Evolutionary conservation across 2,113 vertebrate genomes (phyloP).

Genomic region (Entomyzon cyanotis): DNA sequence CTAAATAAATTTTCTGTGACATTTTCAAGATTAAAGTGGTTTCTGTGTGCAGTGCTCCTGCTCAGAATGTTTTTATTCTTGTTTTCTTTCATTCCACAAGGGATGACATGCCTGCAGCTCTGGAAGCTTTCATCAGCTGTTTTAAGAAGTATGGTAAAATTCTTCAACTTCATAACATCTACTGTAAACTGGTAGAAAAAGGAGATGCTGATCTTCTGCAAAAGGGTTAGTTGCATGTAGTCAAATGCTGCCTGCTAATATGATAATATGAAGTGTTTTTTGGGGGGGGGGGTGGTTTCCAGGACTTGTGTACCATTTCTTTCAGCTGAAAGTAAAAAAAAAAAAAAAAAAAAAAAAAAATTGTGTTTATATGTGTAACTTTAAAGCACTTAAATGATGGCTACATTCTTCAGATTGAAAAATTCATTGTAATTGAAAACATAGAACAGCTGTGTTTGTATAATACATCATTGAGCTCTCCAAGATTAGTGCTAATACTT

Average conservation of each 20-base stretch:
- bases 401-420: not conserved
- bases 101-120: slow-evolving; percentile 77
- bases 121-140: slow-evolving; percentile 79
- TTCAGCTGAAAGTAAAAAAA: not conserved
- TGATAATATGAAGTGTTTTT: not conserved
- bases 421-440: not conserved
- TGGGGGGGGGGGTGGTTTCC: no score
- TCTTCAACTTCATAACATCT: slow-evolving; percentile 84
- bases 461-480: not conserved
- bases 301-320: not conserved
- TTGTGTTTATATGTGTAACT: not conserved
- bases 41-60: not conserved
- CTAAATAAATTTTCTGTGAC: not conserved
- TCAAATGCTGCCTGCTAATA: not conserved
- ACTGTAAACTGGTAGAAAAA: slow-evolving; percentile 85
- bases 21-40: not conserved
- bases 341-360: fast-evolving
- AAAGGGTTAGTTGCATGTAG: slow-evolving; percentile 80
- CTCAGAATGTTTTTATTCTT: slow-evolving; percentile 24
- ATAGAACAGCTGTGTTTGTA: not conserved
- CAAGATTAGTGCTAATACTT: not conserved
- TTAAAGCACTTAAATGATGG: not conserved
- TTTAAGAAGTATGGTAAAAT: slow-evolving; percentile 78
- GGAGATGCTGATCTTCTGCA: slow-evolving; percentile 87
- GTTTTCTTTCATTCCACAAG: slow-evolving; percentile 71